phyloP scores from a whole-genome alignment of 2,113 vertebrate species.

The Hepsetus odoe region DNA sequence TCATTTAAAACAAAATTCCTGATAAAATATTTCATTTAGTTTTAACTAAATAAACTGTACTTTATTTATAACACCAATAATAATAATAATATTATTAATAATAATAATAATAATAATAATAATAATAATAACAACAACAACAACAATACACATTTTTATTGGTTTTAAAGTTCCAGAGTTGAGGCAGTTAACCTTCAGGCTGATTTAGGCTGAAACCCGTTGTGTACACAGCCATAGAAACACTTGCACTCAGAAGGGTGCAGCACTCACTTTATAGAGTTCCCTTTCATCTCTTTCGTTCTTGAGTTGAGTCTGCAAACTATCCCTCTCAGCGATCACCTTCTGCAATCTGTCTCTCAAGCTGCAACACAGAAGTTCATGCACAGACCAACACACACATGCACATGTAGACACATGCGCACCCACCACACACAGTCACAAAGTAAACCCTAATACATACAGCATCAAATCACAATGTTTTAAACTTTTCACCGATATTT shows the following conservation, averaged over 20 bases:
- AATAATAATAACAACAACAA: too few relatives aligned
- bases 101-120: too few relatives aligned
- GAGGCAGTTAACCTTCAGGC: not conserved
- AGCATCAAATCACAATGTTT: too few relatives aligned
- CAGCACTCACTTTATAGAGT: constrained; percentile 84
- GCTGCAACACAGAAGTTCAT: constrained; percentile 67
- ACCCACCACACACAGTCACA: not conserved
- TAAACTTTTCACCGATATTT: too few relatives aligned
- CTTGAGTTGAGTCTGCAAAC: constrained; percentile 88
- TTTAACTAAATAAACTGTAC: too few relatives aligned
- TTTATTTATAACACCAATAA: too few relatives aligned
- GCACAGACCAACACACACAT: constrained; percentile 17
- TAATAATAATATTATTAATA: too few relatives aligned
- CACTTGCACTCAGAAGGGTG: not conserved
- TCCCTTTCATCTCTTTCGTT: constrained; percentile 96
- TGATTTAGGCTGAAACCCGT: too few relatives aligned
- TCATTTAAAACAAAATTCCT: too few relatives aligned
- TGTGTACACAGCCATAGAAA: not conserved
- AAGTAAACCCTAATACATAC: not conserved
- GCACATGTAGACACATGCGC: constrained; percentile 4
- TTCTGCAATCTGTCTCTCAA: constrained; percentile 91
- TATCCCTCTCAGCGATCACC: constrained; percentile 83
- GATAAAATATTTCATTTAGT: too few relatives aligned
- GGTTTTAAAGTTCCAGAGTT: too few relatives aligned
- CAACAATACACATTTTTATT: too few relatives aligned